Evolutionary conservation across 2,797 vertebrate species (phyloP).

Genomic region (Eulemur rubriventer): DNA sequence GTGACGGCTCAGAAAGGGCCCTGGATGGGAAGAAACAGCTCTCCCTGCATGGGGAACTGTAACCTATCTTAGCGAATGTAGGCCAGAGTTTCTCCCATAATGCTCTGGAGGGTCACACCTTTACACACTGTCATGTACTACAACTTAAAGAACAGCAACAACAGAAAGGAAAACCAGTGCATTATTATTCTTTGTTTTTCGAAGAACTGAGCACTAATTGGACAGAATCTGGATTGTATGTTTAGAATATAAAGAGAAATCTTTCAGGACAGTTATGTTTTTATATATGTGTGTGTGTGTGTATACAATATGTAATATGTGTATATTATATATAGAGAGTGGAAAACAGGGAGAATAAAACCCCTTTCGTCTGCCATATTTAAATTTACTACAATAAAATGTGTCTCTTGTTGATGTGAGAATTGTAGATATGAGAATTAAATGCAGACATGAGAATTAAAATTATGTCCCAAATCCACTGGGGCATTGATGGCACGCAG

Average conservation of each 20-base stretch:
- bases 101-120: not conserved
- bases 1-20: fast-evolving
- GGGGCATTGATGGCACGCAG: too few relatives aligned
- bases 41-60: fast-evolving
- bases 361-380: not conserved
- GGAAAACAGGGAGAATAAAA: not conserved
- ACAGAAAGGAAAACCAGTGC: not conserved
- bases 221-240: not conserved
- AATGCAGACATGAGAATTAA: not conserved
- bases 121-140: not conserved
- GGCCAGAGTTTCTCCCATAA: not conserved
- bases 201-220: not conserved
- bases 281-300: not conserved
- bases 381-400: not conserved
- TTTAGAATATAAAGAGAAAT: not conserved
- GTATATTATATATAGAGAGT: too few relatives aligned
- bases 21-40: not conserved
- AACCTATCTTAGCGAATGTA: not conserved
- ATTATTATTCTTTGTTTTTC: not conserved
- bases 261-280: not conserved
- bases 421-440: not conserved
- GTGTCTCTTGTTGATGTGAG: not conserved
- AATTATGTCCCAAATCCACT: not conserved
- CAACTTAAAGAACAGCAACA: not conserved
- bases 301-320: too few relatives aligned